phyloP scores from a whole-genome alignment of 2,113 vertebrate species.

The Peromyscus californicus region DNA sequence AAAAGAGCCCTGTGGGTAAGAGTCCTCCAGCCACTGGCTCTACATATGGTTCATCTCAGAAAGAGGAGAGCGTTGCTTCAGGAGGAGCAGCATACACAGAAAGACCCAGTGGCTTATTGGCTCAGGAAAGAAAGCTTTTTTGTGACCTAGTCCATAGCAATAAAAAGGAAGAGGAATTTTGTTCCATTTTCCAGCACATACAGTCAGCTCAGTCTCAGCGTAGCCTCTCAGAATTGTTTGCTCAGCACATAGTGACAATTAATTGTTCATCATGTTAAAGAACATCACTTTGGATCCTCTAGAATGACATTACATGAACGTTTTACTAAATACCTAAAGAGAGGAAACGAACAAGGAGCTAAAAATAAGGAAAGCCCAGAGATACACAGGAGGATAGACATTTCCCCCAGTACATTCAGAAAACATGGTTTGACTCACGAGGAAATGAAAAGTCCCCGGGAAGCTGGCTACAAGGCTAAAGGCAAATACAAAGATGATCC shows the following conservation, averaged over 20 bases:
- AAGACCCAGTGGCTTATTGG: slow-evolving; percentile 94
- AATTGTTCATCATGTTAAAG: slow-evolving; percentile 98
- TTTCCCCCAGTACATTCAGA: slow-evolving; percentile 99
- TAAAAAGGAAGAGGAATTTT: slow-evolving; percentile 96
- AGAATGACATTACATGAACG: slow-evolving; percentile 96
- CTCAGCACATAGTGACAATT: slow-evolving; percentile 97
- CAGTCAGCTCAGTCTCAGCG: slow-evolving; percentile 92
- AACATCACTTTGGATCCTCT: slow-evolving; percentile 96
- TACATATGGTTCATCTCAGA: slow-evolving; percentile 86
- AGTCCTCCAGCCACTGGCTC: slow-evolving; percentile 88
- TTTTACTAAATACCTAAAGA: slow-evolving; percentile 98
- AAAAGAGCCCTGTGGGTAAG: slow-evolving; percentile 91
- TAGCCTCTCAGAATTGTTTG: slow-evolving; percentile 96
- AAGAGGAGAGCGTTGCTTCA: slow-evolving; percentile 88
- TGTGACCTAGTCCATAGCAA: slow-evolving; percentile 95
- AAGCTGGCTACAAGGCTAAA: slow-evolving; percentile 96
- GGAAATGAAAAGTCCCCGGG: slow-evolving; percentile 96
- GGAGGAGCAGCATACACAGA: slow-evolving; percentile 89
- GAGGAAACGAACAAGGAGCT: slow-evolving; percentile 95
- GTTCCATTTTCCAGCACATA: slow-evolving; percentile 96
- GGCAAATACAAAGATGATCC: slow-evolving; percentile 94
- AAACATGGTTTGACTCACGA: slow-evolving; percentile 98
- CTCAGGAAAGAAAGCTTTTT: slow-evolving; percentile 95
- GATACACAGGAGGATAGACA: slow-evolving; percentile 99
- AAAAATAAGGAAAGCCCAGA: slow-evolving; percentile 99